Evolutionary conservation across 1,140 invertebrate genomes (phyloP).

Genomic region (Bombus fervidus): DNA sequence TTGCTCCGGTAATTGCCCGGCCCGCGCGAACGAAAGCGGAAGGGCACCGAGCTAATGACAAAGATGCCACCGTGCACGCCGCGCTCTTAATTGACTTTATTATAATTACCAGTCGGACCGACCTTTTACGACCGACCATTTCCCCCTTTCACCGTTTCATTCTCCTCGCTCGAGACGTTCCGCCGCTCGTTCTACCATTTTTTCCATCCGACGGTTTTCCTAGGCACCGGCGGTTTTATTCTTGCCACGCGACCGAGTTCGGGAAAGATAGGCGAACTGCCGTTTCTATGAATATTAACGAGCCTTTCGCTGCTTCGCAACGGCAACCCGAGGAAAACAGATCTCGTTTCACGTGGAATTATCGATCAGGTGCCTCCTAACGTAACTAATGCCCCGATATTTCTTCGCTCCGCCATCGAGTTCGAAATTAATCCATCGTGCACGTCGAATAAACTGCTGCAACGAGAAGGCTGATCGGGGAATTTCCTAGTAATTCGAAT

Average conservation of each 20-base stretch:
- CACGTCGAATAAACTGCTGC: no score
- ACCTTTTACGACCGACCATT: conserved; percentile 6
- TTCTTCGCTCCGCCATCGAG: neutral
- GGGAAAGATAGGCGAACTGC: conserved; percentile 4
- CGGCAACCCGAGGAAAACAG: neutral
- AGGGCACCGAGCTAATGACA: conserved; percentile 69
- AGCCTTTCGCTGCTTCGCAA: neutral
- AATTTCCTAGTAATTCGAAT: no score
- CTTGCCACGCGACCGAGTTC: neutral
- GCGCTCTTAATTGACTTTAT: conserved; percentile 72
- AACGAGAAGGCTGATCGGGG: no score
- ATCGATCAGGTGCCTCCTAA: neutral
- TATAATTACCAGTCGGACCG: conserved; percentile 50
- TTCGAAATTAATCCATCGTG: no score
- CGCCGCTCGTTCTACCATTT: neutral
- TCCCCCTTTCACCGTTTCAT: neutral
- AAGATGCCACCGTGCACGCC: conserved; percentile 57
- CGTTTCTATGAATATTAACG: conserved; percentile 43
- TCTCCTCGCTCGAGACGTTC: neutral
- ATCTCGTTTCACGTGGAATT: neutral
- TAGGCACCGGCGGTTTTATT: conserved; percentile 12
- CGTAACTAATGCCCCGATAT: neutral
- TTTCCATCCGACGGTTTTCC: neutral
- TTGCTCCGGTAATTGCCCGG: conserved; percentile 73
- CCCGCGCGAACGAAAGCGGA: conserved; percentile 30